Percentiles rank a stretch among this genome's conserved stretches.
These are phyloP conservation scores for Cyphomyrus plagiostoma DNA, from an alignment of 2,113 vertebrate species.

Conservation along the genomic window DNA sequence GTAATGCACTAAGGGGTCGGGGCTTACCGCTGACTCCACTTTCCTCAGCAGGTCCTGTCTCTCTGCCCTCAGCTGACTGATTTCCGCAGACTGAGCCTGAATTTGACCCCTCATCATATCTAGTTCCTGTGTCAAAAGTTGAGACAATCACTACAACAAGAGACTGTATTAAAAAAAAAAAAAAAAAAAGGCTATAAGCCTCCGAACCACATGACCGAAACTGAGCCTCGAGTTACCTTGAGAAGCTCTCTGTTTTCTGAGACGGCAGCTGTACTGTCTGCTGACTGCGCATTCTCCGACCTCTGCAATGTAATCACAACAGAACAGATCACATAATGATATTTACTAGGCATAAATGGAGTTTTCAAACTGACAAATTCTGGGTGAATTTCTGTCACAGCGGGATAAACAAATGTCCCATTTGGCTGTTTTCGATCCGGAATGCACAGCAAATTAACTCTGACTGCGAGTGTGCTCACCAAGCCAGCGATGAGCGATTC, in stretches of 20 bases:
- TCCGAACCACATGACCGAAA: not conserved
- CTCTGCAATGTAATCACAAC: constrained; percentile 53
- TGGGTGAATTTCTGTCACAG: not conserved
- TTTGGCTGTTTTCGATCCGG: not conserved
- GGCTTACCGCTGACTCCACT: constrained; percentile 53
- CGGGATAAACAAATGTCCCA: not conserved
- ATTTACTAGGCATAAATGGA: not conserved
- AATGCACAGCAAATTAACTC: not conserved
- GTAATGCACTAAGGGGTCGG: not conserved
- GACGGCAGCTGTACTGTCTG: constrained; percentile 43
- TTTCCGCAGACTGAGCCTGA: constrained; percentile 68
- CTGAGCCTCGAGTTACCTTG: constrained; percentile 56
- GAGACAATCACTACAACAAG: not conserved
- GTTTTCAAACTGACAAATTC: not conserved
- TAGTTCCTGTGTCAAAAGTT: constrained; percentile 62
- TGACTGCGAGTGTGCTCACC: constrained; percentile 54
- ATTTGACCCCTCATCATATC: constrained; percentile 70
- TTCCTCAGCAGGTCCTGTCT: constrained; percentile 70
- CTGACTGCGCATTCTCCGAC: constrained; percentile 51
- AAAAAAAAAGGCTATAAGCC: not conserved
- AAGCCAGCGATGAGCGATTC: constrained; percentile 70
- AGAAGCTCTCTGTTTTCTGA: constrained; percentile 63
- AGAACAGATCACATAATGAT: not conserved
- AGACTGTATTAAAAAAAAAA: not conserved
- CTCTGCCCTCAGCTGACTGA: constrained; percentile 71